phyloP scores from a whole-genome alignment of 2,113 vertebrate genomes.

The Manacus vitellinus region DNA sequence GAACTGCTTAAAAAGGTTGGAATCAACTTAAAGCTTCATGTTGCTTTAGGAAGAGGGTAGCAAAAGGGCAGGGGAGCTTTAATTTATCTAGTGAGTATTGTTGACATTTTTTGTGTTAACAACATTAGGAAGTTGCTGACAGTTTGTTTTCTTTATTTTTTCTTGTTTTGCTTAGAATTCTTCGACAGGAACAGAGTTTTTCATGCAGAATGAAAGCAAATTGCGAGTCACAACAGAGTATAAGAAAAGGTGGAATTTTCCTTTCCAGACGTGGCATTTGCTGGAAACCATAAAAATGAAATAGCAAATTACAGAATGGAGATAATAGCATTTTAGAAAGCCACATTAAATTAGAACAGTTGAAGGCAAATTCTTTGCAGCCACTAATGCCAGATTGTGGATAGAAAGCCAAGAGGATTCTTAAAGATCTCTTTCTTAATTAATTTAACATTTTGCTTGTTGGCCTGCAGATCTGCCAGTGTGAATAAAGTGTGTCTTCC shows the following conservation, averaged over 20 bases:
- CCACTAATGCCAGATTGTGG: neutral
- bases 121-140: constrained; percentile 31
- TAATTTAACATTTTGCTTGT: neutral
- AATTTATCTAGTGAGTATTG: constrained; percentile 46
- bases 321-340: constrained; percentile 55
- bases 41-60: constrained; percentile 1
- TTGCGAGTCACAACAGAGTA: neutral
- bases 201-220: constrained; percentile 1
- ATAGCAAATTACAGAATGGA: constrained; percentile 38
- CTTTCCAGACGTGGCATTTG: constrained; percentile 7
- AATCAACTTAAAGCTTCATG: neutral
- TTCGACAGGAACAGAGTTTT: neutral
- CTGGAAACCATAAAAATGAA: constrained; percentile 53
- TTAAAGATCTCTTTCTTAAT: neutral
- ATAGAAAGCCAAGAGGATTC: neutral
- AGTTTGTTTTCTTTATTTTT: constrained; percentile 51
- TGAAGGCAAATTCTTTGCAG: constrained; percentile 37
- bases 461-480: neutral
- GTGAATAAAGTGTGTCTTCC: neutral
- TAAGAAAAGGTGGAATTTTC: neutral
- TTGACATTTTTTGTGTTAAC: constrained; percentile 54
- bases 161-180: constrained; percentile 31
- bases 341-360: constrained; percentile 37
- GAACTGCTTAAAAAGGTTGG: constrained; percentile 25
- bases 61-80: constrained; percentile 44